A percentile compares a stretch with the other conserved stretches of the same genome.
phyloP scores from a whole-genome alignment of 2,797 vertebrate genomes.

The Coracias cyanogaster region DNA sequence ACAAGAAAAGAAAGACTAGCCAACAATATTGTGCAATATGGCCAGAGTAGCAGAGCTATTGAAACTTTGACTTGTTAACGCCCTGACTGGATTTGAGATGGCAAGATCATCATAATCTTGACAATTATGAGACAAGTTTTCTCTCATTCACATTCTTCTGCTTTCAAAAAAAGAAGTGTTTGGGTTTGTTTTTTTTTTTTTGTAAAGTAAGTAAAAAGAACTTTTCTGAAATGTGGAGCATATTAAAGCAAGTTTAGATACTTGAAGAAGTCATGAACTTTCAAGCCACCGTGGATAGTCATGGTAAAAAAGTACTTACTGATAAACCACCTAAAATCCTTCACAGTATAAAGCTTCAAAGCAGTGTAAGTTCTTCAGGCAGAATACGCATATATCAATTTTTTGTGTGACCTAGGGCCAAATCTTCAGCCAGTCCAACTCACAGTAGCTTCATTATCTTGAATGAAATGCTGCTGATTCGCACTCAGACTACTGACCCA shows the following conservation, averaged over 20 bases:
- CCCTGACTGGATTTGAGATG: not conserved
- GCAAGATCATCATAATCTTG: not conserved
- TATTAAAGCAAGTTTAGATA: not conserved
- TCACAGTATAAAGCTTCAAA: slow-evolving; percentile 47
- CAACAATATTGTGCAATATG: not conserved
- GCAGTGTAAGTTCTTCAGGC: slow-evolving; percentile 21
- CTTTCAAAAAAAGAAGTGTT: not conserved
- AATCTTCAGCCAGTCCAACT: not conserved
- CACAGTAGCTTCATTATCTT: slow-evolving; percentile 8
- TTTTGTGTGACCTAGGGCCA: slow-evolving; percentile 15
- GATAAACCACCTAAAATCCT: slow-evolving; percentile 39
- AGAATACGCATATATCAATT: not conserved
- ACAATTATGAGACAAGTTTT: not conserved
- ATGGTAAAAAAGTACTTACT: slow-evolving; percentile 25
- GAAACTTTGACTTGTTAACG: not conserved
- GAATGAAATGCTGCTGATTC: slow-evolving; percentile 7
- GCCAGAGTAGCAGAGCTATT: not conserved
- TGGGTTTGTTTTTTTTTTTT: too few species aligned
- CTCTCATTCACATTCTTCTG: not conserved
- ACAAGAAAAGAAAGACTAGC: not conserved
- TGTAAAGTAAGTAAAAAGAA: not conserved
- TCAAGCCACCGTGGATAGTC: not conserved
- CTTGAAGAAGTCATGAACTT: slow-evolving; percentile 1
- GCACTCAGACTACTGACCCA: not conserved
- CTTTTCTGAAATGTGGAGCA: not conserved